phyloP scores from a whole-genome alignment of 2,797 vertebrate species.

The Pachyuromys duprasi region DNA sequence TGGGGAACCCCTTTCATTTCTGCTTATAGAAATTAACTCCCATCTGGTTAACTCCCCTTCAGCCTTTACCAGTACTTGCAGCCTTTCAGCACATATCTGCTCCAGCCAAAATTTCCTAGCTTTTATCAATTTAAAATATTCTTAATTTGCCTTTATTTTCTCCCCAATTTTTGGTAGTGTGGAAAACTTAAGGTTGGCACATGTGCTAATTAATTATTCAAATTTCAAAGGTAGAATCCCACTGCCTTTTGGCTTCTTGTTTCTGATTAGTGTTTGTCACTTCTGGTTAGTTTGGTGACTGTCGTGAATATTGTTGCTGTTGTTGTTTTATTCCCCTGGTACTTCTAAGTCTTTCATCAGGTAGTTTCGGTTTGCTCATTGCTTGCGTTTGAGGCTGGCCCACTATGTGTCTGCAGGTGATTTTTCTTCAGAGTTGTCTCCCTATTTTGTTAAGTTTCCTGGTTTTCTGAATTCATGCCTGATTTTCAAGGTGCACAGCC shows the following conservation, averaged over 20 bases:
- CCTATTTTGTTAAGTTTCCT: neutral
- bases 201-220: neutral
- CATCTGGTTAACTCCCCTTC: neutral
- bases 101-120: neutral
- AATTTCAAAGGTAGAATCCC: neutral
- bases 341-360: neutral
- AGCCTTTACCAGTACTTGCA: neutral
- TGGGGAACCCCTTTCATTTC: neutral
- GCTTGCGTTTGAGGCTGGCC: neutral
- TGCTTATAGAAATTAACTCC: neutral
- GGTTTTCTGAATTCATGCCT: neutral
- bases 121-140: neutral
- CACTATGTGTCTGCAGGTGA: neutral
- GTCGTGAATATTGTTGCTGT: neutral
- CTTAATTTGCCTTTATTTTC: neutral
- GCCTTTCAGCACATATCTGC: neutral
- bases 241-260: neutral
- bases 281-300: neutral
- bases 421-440: neutral
- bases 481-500: neutral
- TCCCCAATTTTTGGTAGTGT: neutral
- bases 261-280: neutral
- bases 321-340: neutral
- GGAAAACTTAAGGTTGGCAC: neutral
- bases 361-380: neutral